These are phyloP conservation scores for Aeoliscus strigatus DNA, from an alignment of 2,797 vertebrate species.

Conservation along the genomic window DNA sequence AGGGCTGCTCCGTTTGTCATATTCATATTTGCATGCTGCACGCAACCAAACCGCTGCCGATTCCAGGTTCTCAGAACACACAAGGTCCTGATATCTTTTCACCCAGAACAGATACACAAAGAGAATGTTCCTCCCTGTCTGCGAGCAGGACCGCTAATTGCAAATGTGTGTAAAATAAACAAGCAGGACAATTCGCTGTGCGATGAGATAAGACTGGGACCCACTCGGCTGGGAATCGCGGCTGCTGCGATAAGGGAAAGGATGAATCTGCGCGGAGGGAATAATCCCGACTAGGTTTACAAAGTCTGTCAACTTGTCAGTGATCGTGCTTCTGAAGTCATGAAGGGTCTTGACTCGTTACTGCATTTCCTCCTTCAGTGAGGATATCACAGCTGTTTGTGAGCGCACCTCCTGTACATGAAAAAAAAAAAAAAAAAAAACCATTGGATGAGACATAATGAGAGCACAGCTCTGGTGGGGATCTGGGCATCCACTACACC, in stretches of 20 bases:
- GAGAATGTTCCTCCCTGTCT: slow-evolving; percentile 35
- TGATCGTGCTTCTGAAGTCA: slow-evolving; percentile 27
- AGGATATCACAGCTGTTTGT: slow-evolving; percentile 33
- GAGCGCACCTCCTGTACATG: slow-evolving; percentile 56
- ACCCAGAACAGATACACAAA: slow-evolving; percentile 39
- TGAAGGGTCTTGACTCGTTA: slow-evolving; percentile 35
- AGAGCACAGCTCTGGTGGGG: slow-evolving; percentile 56
- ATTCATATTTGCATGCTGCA: slow-evolving; percentile 25
- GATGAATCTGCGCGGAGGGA: slow-evolving; percentile 27
- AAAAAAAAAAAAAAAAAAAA: slow-evolving; percentile 42
- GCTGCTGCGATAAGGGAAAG: slow-evolving; percentile 21
- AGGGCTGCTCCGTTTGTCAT: slow-evolving; percentile 35
- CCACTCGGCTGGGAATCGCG: slow-evolving; percentile 47
- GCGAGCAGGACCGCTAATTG: slow-evolving; percentile 42
- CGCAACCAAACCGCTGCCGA: slow-evolving; percentile 22
- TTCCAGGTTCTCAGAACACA: slow-evolving; percentile 33
- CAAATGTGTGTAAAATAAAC: slow-evolving; percentile 53
- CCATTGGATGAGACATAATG: slow-evolving; percentile 59
- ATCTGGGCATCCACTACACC: slow-evolving; percentile 40
- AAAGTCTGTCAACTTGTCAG: slow-evolving; percentile 34
- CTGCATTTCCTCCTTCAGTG: slow-evolving; percentile 45
- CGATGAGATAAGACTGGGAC: slow-evolving; percentile 43
- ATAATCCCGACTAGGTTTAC: slow-evolving; percentile 45
- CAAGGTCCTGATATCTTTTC: slow-evolving; percentile 24
- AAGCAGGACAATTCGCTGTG: slow-evolving; percentile 30